Evolutionary conservation across 2,797 vertebrate genomes (phyloP).

Genomic region (Ptychobarbus kaznakovi): DNA sequence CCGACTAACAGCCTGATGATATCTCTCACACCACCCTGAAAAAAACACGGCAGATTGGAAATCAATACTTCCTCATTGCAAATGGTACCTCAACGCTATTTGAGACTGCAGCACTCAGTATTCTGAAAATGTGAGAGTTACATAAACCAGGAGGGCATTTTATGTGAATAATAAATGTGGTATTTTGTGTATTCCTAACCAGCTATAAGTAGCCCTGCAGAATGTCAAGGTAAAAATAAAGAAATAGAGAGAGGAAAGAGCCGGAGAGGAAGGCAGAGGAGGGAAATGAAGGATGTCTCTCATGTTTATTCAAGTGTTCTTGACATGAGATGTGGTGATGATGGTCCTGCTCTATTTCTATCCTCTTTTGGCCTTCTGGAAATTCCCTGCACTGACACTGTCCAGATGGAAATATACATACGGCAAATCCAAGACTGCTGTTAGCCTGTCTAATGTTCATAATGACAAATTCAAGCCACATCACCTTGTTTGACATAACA

Average conservation of each 20-base stretch:
- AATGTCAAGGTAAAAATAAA: constrained; percentile 53
- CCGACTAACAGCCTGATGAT: constrained; percentile 49
- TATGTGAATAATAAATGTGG: constrained; percentile 61
- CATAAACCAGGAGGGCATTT: constrained; percentile 40
- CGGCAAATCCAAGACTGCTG: constrained; percentile 19
- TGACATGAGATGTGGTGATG: constrained; percentile 32
- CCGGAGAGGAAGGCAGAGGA: constrained; percentile 37
- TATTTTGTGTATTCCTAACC: constrained; percentile 61
- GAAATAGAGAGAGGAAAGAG: constrained; percentile 33
- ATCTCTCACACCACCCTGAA: constrained; percentile 43
- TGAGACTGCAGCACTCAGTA: constrained; percentile 35
- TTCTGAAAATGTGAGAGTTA: constrained; percentile 44
- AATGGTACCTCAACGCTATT: constrained; percentile 41
- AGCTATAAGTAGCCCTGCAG: constrained; percentile 54
- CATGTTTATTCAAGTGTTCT: constrained; percentile 66
- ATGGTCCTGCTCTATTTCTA: constrained; percentile 42
- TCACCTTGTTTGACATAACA: constrained; percentile 4
- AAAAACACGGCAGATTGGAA: constrained; percentile 34
- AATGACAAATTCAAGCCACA: constrained; percentile 13
- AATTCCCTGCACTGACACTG: constrained; percentile 50
- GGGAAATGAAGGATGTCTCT: constrained; percentile 56
- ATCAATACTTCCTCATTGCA: constrained; percentile 47
- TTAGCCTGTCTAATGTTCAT: constrained; percentile 24
- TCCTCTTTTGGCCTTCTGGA: constrained; percentile 52
- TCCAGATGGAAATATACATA: constrained; percentile 38